Base-by-base conservation (phyloP, 2,113 vertebrate species). In the Misgurnus anguillicaudatus region DNA sequence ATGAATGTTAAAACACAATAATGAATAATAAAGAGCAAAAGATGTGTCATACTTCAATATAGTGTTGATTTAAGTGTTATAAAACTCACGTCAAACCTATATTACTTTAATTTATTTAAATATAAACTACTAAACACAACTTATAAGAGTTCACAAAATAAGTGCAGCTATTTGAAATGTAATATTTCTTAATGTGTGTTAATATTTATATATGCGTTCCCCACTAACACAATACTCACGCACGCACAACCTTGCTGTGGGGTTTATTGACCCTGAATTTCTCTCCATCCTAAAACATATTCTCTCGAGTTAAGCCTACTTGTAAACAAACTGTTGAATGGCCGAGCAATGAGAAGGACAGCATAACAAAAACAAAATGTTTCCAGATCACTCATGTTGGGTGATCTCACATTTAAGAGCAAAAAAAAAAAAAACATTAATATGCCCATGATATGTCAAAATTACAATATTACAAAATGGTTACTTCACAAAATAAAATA, bases 221-320 rank as follows among this genome's bases (percentile, higher is more conserved):
- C 11, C 47, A 51, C 10, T 16, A 13, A 13, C 16, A 55, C 8
- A 55, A 38, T 9, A 42, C 63, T 41, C 42, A 67, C 39, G 13
- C n/a, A n/a, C 16, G 14, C 6, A 19, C 36, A 4, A 24, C 11
- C 16, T 55, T 55, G 51, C 51, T 55, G 51, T 55, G 41, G 38
- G 10, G 41, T 45, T 68, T 47, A 70, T 16, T 31, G 71, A 74
- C 71, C 57, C 71, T 74, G 71, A 45, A 72, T 60, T 61, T 62
- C 57, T 74, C 41, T 74, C 41, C 16, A 58, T 13, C 13, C 41
- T 47, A 62, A 57, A 42, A 58, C 53, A 39, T n/a, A 4, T 36
- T 58, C 69, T 9, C 53, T 42, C 11, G 10, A 24, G 53, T 72
- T 72, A 72, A 72, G 69, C 53, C 38, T 58, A 58, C 53, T 58